Evolutionary conservation across 2,113 vertebrate genomes (phyloP).

Genomic region (Halichoerus grypus): DNA sequence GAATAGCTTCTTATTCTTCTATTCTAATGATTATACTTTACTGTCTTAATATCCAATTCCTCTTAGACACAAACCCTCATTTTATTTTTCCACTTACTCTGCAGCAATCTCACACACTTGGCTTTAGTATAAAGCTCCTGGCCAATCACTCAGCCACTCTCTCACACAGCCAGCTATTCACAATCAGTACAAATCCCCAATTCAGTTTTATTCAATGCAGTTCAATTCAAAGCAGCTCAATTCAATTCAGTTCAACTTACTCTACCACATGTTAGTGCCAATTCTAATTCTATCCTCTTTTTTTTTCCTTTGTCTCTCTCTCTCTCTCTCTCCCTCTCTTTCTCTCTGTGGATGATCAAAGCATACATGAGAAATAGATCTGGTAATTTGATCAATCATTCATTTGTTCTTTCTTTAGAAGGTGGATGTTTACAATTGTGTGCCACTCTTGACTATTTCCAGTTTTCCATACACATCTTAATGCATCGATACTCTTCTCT

Average conservation of each 20-base stretch:
- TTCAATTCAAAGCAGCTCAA: conserved; percentile 67
- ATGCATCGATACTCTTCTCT: conserved; percentile 41
- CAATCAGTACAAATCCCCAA: conserved; percentile 67
- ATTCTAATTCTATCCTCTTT: conserved; percentile 67
- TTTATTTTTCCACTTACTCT: conserved; percentile 67
- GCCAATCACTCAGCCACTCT: conserved; percentile 54
- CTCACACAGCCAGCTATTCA: conserved; percentile 73
- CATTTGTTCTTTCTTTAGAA: conserved; percentile 55
- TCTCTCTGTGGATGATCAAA: conserved; percentile 65
- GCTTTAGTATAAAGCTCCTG: conserved; percentile 53
- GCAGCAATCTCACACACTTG: conserved; percentile 47
- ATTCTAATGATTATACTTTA: conserved; percentile 24
- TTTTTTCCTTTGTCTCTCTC: not conserved
- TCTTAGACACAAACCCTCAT: conserved; percentile 17
- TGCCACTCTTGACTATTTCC: conserved; percentile 39
- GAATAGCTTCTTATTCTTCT: conserved; percentile 37
- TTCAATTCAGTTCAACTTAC: conserved; percentile 69
- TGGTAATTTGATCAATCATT: conserved; percentile 73
- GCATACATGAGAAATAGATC: conserved; percentile 62
- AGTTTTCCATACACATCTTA: conserved; percentile 66
- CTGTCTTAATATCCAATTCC: conserved; percentile 39
- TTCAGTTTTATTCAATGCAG: conserved; percentile 70
- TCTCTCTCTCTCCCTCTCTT: not conserved
- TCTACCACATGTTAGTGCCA: conserved; percentile 71
- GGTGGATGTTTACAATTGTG: conserved; percentile 60